Evolutionary conservation across 2,888 invertebrate genomes (phyloP), one percentile per base, ranked within the genome.

Genomic region (Drosophila rellima): DNA sequence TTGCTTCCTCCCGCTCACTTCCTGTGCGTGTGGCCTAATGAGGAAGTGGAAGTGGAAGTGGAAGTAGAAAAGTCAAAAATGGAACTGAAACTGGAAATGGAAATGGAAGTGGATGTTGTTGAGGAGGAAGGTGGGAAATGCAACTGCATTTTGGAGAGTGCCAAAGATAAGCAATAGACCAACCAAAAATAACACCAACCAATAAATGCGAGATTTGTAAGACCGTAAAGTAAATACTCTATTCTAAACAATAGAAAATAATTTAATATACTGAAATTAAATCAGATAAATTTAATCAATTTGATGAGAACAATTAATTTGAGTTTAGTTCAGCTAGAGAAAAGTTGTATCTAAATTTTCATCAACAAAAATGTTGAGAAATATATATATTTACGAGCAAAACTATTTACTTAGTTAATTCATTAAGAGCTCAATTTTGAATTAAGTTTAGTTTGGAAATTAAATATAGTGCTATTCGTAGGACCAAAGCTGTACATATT

Each of bases 1-100:
- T 29, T 51, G 47, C 51, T 70, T 59, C 59, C 72, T 79, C 79
- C 86, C 82, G 82, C 68, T 80, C 67, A 87, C 87, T 84, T 84
- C 83, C 87, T 82, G 83, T 84, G 84, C 87, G 78, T 87, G 63
- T 63, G 70, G 82, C 73, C 88, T 87, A 87, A 83, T 83, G 87
- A 84, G 83, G 83, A 84, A 87, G 71, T 74, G 59, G 62, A 18
- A 57, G 8, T 44, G 62, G 54, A 66, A 64, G 26, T 56, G 55
- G 50, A 40, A 54, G 39, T 45, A n/a, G 33, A 17, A 52, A 17
- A 52, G 3, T 50, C 39, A 62, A 33, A 57, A 55, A 2, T 55
- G 51, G 68, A 39, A 51, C 15, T 15, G 17, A 31, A 60, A 48
- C 15, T 48, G 37, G 44, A 33, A 13, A n/a, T 44, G 52, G 54